Evolutionary conservation across 2,888 invertebrate species (phyloP).

Genomic region (Agrypnus murinus): DNA sequence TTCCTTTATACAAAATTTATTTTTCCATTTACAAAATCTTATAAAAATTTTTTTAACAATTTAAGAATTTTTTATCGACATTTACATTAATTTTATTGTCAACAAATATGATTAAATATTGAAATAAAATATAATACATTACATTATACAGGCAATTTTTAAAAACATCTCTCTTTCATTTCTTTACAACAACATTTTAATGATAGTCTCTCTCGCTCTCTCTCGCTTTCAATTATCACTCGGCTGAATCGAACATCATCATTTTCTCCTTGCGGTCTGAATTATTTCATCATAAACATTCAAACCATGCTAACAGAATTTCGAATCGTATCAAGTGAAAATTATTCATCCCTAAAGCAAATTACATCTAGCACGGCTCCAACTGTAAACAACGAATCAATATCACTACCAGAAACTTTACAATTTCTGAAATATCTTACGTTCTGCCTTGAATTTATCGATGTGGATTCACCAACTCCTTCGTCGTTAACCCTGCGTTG

Average conservation of each 20-base stretch:
- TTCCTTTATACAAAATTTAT: slow-evolving; percentile 46
- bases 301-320: slow-evolving; percentile 14
- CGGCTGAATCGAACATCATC: not conserved
- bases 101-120: slow-evolving; percentile 46
- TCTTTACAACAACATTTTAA: not conserved
- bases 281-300: slow-evolving; percentile 14
- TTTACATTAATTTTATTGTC: slow-evolving; percentile 49
- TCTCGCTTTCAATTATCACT: not conserved
- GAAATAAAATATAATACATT: slow-evolving; percentile 26
- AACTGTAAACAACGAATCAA: slow-evolving; percentile 27
- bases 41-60: slow-evolving; percentile 45
- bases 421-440: slow-evolving; percentile 12
- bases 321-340: slow-evolving; percentile 5
- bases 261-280: not conserved
- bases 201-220: not conserved
- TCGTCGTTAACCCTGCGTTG: slow-evolving; percentile 55
- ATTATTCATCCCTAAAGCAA: not conserved
- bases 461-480: not conserved
- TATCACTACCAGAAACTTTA: not conserved
- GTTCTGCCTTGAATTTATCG: slow-evolving; percentile 11
- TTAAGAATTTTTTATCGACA: slow-evolving; percentile 40
- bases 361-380: slow-evolving; percentile 31
- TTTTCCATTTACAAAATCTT: slow-evolving; percentile 45
- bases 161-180: not conserved
- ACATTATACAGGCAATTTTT: not conserved